Conservation (phyloP, 2,888 invertebrate genomes). For the Entomobrya multifasciata region DNA sequence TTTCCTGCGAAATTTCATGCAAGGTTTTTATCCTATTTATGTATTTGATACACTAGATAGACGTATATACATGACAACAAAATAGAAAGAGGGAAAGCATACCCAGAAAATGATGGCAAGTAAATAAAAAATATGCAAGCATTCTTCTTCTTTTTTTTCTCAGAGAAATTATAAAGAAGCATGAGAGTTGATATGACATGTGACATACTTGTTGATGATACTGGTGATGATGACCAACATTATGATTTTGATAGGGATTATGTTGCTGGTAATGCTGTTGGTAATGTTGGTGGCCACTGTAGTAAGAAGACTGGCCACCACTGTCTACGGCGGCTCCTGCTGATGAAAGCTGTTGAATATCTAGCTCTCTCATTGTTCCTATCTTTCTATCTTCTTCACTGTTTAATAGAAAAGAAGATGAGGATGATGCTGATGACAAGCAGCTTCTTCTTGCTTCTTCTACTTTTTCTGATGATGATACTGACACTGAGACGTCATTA, state of each 20-base stretch:
- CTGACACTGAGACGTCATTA: constrained; percentile 63
- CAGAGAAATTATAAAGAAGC: not conserved
- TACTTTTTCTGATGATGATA: constrained; percentile 56
- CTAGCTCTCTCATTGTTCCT: constrained; percentile 72
- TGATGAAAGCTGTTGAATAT: constrained; percentile 71
- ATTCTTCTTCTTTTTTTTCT: not conserved
- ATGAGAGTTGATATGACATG: too few relatives aligned
- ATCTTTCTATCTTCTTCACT: constrained; percentile 60
- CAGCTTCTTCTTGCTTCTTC: too few relatives aligned
- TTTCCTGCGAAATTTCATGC: too few relatives aligned
- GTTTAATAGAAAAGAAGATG: constrained; percentile 67
- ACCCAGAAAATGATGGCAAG: too few relatives aligned
- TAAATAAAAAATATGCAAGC: not conserved
- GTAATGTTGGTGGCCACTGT: constrained; percentile 39
- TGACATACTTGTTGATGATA: constrained; percentile 74
- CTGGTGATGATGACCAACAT: constrained; percentile 69
- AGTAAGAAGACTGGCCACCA: constrained; percentile 67
- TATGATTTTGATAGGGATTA: constrained; percentile 63
- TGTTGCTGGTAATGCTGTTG: constrained; percentile 57
- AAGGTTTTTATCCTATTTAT: too few relatives aligned
- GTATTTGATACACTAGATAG: too few relatives aligned
- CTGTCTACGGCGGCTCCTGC: constrained; percentile 62
- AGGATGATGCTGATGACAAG: constrained; percentile 9
- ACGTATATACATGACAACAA: too few relatives aligned
- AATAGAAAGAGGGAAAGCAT: too few relatives aligned